These are phyloP conservation scores for Odocoileus virginianus DNA, from an alignment of 2,113 vertebrate species.

Conservation along the genomic window DNA sequence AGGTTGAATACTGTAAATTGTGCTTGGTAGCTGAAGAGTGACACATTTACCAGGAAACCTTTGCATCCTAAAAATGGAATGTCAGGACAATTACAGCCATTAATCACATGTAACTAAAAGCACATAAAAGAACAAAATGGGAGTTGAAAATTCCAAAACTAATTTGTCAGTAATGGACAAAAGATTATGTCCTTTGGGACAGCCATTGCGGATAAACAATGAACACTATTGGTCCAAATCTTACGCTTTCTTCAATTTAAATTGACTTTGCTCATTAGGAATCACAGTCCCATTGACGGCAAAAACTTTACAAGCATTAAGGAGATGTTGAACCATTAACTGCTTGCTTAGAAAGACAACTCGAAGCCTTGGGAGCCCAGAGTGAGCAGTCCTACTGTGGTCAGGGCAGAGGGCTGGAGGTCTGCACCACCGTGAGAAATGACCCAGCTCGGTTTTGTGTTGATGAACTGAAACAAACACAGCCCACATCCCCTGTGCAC, in stretches of 20 bases:
- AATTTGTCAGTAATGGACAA: neutral
- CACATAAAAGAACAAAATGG: neutral
- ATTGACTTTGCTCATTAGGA: neutral
- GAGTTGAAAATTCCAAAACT: neutral
- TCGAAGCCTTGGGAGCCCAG: neutral
- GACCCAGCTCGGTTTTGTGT: too few species aligned
- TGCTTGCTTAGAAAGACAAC: neutral
- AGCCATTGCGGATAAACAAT: neutral
- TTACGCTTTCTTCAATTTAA: neutral
- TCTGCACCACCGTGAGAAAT: too few species aligned
- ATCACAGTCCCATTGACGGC: neutral
- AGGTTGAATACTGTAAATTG: neutral
- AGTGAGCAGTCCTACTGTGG: neutral
- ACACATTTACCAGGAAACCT: neutral
- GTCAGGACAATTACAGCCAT: neutral
- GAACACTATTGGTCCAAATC: neutral
- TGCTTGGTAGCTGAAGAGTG: neutral
- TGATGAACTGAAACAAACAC: neutral
- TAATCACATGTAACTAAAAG: neutral
- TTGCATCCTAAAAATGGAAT: neutral
- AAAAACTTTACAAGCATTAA: neutral
- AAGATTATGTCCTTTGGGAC: neutral
- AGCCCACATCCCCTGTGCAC: fast-evolving
- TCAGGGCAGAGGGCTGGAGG: neutral
- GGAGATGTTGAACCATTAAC: neutral